Evolutionary conservation across 2,888 invertebrate species (phyloP).

Genomic region (Ctenicera cuprea): DNA sequence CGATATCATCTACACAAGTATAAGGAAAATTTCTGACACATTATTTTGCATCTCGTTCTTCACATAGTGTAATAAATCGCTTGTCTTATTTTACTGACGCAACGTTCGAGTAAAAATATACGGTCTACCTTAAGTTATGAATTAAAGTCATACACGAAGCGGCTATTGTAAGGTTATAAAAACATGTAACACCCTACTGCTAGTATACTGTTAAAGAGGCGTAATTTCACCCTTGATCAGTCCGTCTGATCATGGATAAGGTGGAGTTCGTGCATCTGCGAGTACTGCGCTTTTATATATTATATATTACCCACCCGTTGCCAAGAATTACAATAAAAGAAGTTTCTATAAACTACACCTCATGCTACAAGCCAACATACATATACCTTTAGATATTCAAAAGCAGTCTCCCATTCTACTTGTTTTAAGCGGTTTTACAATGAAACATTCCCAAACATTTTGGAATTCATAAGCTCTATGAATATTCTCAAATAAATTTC

Average conservation of each 20-base stretch:
- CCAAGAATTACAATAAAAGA: slow-evolving; percentile 31
- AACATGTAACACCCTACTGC: slow-evolving; percentile 50
- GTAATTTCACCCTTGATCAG: slow-evolving; percentile 52
- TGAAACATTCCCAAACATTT: too few relatives aligned
- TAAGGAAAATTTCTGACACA: slow-evolving; percentile 55
- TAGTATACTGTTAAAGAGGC: slow-evolving; percentile 48
- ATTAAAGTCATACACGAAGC: slow-evolving; percentile 44
- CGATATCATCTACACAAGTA: slow-evolving; percentile 66
- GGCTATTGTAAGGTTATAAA: slow-evolving; percentile 44
- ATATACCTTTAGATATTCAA: slow-evolving; percentile 15
- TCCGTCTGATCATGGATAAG: slow-evolving; percentile 42
- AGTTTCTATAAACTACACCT: slow-evolving; percentile 28
- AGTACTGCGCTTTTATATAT: slow-evolving; percentile 35
- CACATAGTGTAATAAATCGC: slow-evolving; percentile 33
- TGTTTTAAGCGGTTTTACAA: neutral
- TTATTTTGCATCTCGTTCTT: slow-evolving; percentile 50
- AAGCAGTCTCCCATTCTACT: neutral
- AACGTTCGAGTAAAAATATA: slow-evolving; percentile 41
- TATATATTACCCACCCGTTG: slow-evolving; percentile 36
- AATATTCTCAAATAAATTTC: too few relatives aligned
- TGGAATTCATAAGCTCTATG: too few relatives aligned
- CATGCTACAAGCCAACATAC: slow-evolving; percentile 25
- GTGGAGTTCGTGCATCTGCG: slow-evolving; percentile 44
- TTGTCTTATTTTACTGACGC: slow-evolving; percentile 32
- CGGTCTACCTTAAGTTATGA: slow-evolving; percentile 29